phyloP scores from a whole-genome alignment of 2,113 vertebrate species.

The Lampris megalopsis region DNA sequence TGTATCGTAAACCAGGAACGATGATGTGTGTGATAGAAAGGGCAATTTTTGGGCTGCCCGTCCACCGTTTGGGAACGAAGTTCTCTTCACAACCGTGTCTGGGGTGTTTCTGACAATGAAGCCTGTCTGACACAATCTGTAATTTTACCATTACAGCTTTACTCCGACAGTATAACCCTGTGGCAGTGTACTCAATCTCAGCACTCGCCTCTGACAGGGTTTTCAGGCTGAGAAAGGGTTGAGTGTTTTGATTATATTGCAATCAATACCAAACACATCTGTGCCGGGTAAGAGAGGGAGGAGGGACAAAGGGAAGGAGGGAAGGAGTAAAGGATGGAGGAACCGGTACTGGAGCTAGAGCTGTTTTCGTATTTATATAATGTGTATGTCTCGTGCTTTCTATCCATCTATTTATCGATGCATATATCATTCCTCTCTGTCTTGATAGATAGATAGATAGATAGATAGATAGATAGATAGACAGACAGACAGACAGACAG shows the following conservation, averaged over 20 bases:
- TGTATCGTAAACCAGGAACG: slow-evolving; percentile 32
- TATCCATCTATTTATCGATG: too few species aligned
- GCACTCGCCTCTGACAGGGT: slow-evolving; percentile 45
- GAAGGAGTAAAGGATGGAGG: neutral
- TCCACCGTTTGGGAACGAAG: neutral
- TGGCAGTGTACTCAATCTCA: slow-evolving; percentile 32
- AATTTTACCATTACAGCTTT: slow-evolving; percentile 64
- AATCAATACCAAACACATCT: slow-evolving; percentile 54
- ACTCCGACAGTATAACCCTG: slow-evolving; percentile 56
- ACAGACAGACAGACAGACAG: too few species aligned
- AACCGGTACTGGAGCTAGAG: neutral
- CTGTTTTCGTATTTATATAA: neutral
- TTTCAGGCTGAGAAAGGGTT: slow-evolving; percentile 50
- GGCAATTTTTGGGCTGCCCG: neutral
- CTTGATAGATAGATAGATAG: too few species aligned
- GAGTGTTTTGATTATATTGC: slow-evolving; percentile 60
- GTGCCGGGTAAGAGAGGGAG: neutral
- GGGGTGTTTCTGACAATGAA: slow-evolving; percentile 34
- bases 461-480: too few species aligned
- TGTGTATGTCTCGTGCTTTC: neutral
- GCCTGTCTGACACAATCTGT: slow-evolving; percentile 37
- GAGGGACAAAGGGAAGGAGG: neutral
- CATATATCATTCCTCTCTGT: too few species aligned
- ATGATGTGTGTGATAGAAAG: slow-evolving; percentile 11
- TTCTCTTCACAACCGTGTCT: neutral